Conservation (phyloP, 2,888 invertebrate species). For the Lagria hirta region DNA sequence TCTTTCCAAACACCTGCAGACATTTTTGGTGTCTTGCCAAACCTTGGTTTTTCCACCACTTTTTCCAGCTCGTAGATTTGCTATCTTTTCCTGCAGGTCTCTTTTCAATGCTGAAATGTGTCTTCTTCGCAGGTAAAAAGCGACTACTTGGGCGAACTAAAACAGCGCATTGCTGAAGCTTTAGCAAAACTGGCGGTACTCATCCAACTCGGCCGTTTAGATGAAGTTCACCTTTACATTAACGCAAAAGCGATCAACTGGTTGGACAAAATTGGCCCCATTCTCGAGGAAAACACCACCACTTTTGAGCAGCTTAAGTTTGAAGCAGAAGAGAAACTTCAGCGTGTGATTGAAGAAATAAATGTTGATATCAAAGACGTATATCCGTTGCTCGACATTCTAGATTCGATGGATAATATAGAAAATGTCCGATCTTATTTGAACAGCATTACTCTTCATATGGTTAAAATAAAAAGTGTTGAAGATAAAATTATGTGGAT, state of each 20-base stretch:
- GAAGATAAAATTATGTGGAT: constrained; percentile 80
- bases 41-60: no score
- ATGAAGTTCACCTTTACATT: constrained; percentile 70
- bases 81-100: no score
- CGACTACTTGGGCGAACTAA: constrained; percentile 66
- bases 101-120: no score
- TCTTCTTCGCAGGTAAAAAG: no score
- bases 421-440: constrained; percentile 75
- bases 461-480: constrained; percentile 72
- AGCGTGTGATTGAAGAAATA: constrained; percentile 68
- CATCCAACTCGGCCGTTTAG: constrained; percentile 73
- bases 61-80: no score
- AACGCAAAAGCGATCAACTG: constrained; percentile 80
- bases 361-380: constrained; percentile 71
- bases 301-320: constrained; percentile 78
- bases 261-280: constrained; percentile 75
- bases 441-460: constrained; percentile 70
- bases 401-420: constrained; percentile 82
- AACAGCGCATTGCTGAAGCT: constrained; percentile 66
- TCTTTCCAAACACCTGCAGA: no score
- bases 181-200: constrained; percentile 67
- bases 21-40: no score
- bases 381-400: constrained; percentile 71
- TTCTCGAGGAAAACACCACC: constrained; percentile 76
- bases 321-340: constrained; percentile 78